Evolutionary conservation across 2,888 invertebrate species (phyloP), one percentile per base, ranked within the genome.

Genomic region (Chloroclysta siterata): DNA sequence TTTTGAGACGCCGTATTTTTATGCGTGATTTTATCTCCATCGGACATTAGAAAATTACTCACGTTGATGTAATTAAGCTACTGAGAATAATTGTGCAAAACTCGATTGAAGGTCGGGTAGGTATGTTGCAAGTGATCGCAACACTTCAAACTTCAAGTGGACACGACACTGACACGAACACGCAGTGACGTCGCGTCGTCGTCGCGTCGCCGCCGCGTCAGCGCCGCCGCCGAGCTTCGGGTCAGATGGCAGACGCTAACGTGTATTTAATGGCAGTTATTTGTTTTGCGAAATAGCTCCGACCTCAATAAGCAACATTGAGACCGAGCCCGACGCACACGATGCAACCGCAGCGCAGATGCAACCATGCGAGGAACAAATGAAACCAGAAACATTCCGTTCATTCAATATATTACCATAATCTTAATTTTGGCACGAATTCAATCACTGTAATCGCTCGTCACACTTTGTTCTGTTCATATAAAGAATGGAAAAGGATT

Each of bases 351-450:
- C n/a, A n/a, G n/a, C n/a, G n/a, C n/a, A n/a, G 0, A 33, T 33
- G 7, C 6, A 7, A 33, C 33, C 33, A 33, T 11, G 36, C 11
- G 11, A 39, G 36, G 11, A 39, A 39, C 14, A 57, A 44, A 58
- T 51, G 13, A 51, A 58, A 58, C 36, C 11, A 58, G 3, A 11
- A 42, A 13, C 39, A 15, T 17, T 29, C 36, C 17, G 2, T 44
- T 22, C 3, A 22, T 22, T 22, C 22, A 22, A 22, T 22, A 6
- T 15, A 11, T 42, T 0, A 13, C 41, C 36, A 50, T 29, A 5
- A 29, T 6, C 0, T 55, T 47, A 47, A 33, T 52, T 36, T 55
- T 55, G 46, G 17, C 55, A 55, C 17, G 11, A 53, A 55, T 44
- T 28, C 8, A 29, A 14, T 28, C 53, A 33, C 8, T 33, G 11